phyloP scores from a whole-genome alignment of 2,113 vertebrate species.

The Aptenodytes forsteri region DNA sequence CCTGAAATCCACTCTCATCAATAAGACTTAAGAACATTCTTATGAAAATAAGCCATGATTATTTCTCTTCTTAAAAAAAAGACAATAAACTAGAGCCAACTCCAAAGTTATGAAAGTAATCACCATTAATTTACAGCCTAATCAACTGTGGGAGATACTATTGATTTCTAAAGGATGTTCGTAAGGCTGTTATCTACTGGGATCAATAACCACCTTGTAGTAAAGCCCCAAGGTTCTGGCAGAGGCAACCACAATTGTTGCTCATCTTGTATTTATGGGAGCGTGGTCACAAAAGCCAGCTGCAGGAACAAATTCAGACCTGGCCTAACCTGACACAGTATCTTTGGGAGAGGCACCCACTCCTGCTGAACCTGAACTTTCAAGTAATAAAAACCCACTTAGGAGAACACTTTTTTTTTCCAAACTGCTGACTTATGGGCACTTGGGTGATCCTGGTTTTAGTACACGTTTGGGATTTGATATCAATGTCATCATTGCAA shows the following conservation, averaged over 20 bases:
- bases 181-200: not conserved
- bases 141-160: not conserved
- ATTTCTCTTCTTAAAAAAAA: not conserved
- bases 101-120: not conserved
- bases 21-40: not conserved
- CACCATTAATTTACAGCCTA: not conserved
- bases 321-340: not conserved
- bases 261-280: not conserved
- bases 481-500: not conserved
- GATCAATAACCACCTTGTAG: conserved; percentile 43
- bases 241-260: not conserved
- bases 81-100: not conserved
- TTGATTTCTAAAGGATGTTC: not conserved
- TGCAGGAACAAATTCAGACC: not conserved
- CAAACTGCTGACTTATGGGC: not conserved
- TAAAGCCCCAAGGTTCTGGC: not conserved
- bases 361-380: not conserved
- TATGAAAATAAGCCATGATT: conserved; percentile 6
- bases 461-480: not conserved
- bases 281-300: not conserved
- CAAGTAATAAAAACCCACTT: not conserved
- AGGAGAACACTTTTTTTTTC: not conserved
- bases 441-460: not conserved
- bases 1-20: not conserved
- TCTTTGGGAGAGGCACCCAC: not conserved